A percentile compares a stretch with the other conserved stretches of the same genome.
Evolutionary conservation across 2,113 vertebrate species (phyloP).

Genomic region (Odobenus rosmarus): DNA sequence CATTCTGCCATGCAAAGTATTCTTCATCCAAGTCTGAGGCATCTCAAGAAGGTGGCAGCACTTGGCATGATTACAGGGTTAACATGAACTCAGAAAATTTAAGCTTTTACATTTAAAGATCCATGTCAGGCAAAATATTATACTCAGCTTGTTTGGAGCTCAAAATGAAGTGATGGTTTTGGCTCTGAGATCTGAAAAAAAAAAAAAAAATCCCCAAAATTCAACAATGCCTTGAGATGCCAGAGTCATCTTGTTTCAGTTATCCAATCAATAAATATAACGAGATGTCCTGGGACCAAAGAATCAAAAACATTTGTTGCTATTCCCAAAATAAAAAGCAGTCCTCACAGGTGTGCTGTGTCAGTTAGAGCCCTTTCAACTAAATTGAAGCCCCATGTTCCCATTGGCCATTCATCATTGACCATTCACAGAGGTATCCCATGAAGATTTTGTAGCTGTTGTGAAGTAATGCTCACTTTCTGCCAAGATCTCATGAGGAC

Average conservation of each 20-base stretch:
- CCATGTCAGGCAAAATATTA: conserved; percentile 36
- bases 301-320: conserved; percentile 21
- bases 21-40: not conserved
- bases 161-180: conserved; percentile 56
- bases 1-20: not conserved
- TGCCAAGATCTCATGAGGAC: conserved; percentile 63
- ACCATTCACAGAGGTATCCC: not conserved
- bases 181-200: not conserved
- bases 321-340: not conserved
- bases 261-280: conserved; percentile 52
- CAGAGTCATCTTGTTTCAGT: conserved; percentile 42
- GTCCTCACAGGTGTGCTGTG: conserved; percentile 45
- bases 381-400: conserved; percentile 25
- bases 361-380: conserved; percentile 45
- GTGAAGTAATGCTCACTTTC: conserved; percentile 59
- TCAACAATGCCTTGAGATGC: conserved; percentile 36
- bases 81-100: not conserved
- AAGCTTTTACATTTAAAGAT: conserved; percentile 40
- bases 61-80: not conserved
- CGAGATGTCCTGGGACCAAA: conserved; percentile 38
- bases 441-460: conserved; percentile 57
- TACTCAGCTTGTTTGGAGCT: not conserved
- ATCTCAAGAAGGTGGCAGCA: not conserved
- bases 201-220: not conserved
- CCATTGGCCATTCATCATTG: conserved; percentile 42